These are phyloP conservation scores for Himalopsyche tibetana DNA, from an alignment of 2,888 invertebrate genomes.

Conservation along the genomic window DNA sequence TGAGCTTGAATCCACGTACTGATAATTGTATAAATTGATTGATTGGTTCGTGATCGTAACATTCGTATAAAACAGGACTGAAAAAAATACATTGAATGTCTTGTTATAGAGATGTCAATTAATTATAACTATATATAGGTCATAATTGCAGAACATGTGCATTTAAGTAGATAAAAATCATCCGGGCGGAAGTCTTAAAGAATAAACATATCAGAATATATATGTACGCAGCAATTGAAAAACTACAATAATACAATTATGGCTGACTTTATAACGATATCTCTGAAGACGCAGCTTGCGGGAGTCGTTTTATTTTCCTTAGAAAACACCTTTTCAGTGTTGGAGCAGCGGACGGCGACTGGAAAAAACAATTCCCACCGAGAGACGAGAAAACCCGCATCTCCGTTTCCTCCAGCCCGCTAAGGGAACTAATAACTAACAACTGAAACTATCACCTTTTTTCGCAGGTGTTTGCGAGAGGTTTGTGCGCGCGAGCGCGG, in stretches of 20 bases:
- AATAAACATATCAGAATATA: not conserved
- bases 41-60: no score
- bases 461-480: slow-evolving; percentile 37
- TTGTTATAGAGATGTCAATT: not conserved
- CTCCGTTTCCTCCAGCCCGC: slow-evolving; percentile 38
- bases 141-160: slow-evolving; percentile 10
- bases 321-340: slow-evolving; percentile 52
- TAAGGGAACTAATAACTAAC: slow-evolving; percentile 42
- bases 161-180: slow-evolving; percentile 1
- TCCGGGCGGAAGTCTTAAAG: slow-evolving; percentile 19
- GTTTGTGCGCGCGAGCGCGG: not conserved
- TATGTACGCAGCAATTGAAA: slow-evolving; percentile 19
- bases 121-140: not conserved
- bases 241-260: slow-evolving; percentile 47
- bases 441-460: slow-evolving; percentile 42
- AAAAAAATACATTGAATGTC: no score
- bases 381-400: slow-evolving; percentile 49
- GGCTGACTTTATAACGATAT: not conserved
- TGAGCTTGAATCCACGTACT: no score
- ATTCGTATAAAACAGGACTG: no score
- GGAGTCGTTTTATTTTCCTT: slow-evolving; percentile 48
- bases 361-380: slow-evolving; percentile 47
- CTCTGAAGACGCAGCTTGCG: slow-evolving; percentile 48
- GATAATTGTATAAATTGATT: no score
- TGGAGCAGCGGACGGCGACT: slow-evolving; percentile 18